A percentile compares a stretch with the other conserved stretches of the same genome.
These are phyloP conservation scores for Calliopsis andreniformis DNA, from an alignment of 1,140 invertebrate species.

Conservation along the genomic window DNA sequence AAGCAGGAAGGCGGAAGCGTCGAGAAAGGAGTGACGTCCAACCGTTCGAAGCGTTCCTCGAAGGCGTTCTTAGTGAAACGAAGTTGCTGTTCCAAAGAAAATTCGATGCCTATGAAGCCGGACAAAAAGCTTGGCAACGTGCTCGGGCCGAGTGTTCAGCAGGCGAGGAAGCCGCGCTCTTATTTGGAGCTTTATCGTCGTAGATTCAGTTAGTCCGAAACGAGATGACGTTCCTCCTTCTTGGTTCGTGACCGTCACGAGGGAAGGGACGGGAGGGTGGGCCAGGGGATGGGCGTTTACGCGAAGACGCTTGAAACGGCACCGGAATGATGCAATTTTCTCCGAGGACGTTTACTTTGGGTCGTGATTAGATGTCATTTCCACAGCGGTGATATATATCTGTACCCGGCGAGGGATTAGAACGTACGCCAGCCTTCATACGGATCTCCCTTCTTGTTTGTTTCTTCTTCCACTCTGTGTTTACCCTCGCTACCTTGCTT, in stretches of 20 bases:
- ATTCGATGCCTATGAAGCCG: constrained; percentile 37
- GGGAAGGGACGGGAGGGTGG: too few relatives aligned
- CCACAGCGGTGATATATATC: constrained; percentile 22
- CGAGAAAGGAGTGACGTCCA: constrained; percentile 1
- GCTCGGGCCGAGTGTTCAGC: constrained; percentile 25
- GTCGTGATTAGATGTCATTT: constrained; percentile 56
- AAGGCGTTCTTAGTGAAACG: constrained; percentile 40
- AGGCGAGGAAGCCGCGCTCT: constrained; percentile 49
- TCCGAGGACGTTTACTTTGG: constrained; percentile 51
- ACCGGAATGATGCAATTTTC: constrained; percentile 51
- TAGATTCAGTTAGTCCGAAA: constrained; percentile 60
- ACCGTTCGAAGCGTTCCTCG: constrained; percentile 14
- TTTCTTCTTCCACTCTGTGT: neutral
- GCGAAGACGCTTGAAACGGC: constrained; percentile 9
- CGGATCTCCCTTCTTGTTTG: neutral
- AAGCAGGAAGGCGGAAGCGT: neutral
- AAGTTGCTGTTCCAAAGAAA: constrained; percentile 13
- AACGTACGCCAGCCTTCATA: neutral
- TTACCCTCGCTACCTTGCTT: neutral
- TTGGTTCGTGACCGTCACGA: constrained; percentile 14
- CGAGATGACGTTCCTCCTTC: constrained; percentile 34
- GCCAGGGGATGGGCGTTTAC: neutral
- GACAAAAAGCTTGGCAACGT: constrained; percentile 63
- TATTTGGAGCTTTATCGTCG: constrained; percentile 68
- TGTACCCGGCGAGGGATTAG: neutral